Evolutionary conservation across 1,140 invertebrate species (phyloP).

Genomic region (Drosophila quadrilineata): DNA sequence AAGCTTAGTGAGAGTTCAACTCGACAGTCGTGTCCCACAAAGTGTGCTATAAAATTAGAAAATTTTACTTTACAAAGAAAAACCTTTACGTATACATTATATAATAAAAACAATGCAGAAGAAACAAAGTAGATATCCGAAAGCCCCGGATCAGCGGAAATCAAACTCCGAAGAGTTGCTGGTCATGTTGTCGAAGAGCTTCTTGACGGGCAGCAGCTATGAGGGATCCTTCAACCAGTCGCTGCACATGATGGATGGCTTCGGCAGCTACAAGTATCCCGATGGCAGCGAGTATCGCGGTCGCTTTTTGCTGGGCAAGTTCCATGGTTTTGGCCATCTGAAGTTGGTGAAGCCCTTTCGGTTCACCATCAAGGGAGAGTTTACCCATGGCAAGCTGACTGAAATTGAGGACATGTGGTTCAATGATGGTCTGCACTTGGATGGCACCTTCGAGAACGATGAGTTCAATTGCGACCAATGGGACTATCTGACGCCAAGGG

Average conservation of each 20-base stretch:
- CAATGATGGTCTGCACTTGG: constrained; percentile 50
- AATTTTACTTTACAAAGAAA: too few relatives aligned
- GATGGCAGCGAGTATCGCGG: constrained; percentile 71
- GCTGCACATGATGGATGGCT: constrained; percentile 65
- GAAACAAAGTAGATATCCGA: too few relatives aligned
- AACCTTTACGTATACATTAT: too few relatives aligned
- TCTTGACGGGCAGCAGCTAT: constrained; percentile 57
- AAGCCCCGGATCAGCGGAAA: not conserved
- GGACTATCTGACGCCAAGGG: constrained; percentile 50
- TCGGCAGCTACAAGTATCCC: constrained; percentile 63
- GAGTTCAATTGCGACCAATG: constrained; percentile 42
- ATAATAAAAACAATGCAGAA: too few relatives aligned
- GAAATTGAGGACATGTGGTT: constrained; percentile 67
- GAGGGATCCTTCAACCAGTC: constrained; percentile 51
- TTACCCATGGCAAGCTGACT: constrained; percentile 43
- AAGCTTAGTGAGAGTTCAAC: not conserved
- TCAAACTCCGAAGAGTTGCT: not conserved
- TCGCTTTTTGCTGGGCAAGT: constrained; percentile 44
- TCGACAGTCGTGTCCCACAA: too few relatives aligned
- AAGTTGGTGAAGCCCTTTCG: constrained; percentile 49
- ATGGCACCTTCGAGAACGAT: constrained; percentile 25
- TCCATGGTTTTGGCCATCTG: constrained; percentile 63
- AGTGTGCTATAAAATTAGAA: too few relatives aligned
- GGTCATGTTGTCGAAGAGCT: constrained; percentile 11
- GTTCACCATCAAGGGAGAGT: constrained; percentile 62